A percentile compares a stretch with the other conserved stretches of the same genome.
These are phyloP conservation scores for Gymnothorax reevesii DNA, from an alignment of 2,797 vertebrate species.

Conservation along the genomic window DNA sequence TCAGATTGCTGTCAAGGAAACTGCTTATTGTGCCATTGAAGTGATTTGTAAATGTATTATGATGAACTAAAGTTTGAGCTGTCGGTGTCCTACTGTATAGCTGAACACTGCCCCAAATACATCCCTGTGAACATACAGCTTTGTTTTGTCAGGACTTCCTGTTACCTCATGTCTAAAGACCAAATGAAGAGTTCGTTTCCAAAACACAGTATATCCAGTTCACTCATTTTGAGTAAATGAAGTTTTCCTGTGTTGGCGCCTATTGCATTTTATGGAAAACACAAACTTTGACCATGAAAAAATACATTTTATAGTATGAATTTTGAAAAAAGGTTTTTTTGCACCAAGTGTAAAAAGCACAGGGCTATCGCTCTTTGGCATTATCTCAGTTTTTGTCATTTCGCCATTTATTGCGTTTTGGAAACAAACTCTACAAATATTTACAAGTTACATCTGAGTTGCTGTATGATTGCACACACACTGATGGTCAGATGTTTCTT, in stretches of 20 bases:
- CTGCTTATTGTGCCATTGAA: neutral
- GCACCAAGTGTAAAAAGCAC: no score
- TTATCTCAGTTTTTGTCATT: no score
- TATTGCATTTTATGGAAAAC: no score
- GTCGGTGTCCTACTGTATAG: neutral
- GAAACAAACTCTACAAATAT: neutral
- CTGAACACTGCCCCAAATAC: neutral
- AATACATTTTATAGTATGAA: no score
- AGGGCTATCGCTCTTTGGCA: no score
- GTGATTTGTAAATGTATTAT: neutral
- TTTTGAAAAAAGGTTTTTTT: no score
- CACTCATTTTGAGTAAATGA: no score
- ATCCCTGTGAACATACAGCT: neutral
- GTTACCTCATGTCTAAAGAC: neutral
- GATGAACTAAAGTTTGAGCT: neutral
- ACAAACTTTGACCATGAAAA: no score
- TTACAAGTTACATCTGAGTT: neutral
- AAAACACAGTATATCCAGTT: no score
- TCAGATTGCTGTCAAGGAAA: neutral
- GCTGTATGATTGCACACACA: neutral
- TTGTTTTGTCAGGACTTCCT: neutral
- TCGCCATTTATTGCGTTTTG: no score
- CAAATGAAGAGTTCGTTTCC: no score
- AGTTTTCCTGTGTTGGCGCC: no score
- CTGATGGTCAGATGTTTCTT: neutral